These are phyloP conservation scores for Fukomys damarensis DNA, from an alignment of 2,113 vertebrate genomes.

Conservation along the genomic window DNA sequence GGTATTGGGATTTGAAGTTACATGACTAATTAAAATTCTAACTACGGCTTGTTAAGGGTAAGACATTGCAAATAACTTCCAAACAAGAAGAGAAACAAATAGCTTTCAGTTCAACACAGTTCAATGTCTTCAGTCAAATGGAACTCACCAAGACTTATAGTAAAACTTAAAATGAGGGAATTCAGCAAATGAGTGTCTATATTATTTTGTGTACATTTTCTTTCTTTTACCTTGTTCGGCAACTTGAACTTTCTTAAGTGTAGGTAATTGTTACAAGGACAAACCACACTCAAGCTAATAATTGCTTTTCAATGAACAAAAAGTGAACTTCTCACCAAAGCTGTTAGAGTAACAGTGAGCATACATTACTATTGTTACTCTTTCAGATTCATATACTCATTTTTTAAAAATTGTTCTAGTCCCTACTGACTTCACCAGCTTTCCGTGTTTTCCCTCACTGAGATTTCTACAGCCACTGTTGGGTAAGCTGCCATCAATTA, in stretches of 20 bases:
- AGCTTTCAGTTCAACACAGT: not conserved
- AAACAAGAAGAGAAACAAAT: not conserved
- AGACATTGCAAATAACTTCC: not conserved
- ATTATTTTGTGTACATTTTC: not conserved
- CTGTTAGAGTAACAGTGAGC: not conserved
- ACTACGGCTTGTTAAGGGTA: not conserved
- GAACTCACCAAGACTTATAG: not conserved
- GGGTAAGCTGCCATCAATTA: not conserved
- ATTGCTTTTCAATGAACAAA: slow-evolving; percentile 11
- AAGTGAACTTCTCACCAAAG: not conserved
- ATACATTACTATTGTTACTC: not conserved
- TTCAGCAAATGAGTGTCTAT: not conserved
- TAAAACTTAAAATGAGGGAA: not conserved
- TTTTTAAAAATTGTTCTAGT: not conserved
- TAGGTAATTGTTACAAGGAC: not conserved
- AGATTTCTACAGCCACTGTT: not conserved
- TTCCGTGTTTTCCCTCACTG: not conserved
- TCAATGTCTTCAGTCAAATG: not conserved
- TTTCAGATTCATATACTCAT: not conserved
- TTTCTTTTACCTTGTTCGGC: not conserved
- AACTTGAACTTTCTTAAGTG: not conserved
- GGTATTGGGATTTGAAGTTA: not conserved
- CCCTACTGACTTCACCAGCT: not conserved
- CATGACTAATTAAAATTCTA: not conserved
- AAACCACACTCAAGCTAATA: not conserved